These are phyloP conservation scores for Hesperophylax magnus DNA, from an alignment of 1,140 invertebrate species.

Conservation along the genomic window DNA sequence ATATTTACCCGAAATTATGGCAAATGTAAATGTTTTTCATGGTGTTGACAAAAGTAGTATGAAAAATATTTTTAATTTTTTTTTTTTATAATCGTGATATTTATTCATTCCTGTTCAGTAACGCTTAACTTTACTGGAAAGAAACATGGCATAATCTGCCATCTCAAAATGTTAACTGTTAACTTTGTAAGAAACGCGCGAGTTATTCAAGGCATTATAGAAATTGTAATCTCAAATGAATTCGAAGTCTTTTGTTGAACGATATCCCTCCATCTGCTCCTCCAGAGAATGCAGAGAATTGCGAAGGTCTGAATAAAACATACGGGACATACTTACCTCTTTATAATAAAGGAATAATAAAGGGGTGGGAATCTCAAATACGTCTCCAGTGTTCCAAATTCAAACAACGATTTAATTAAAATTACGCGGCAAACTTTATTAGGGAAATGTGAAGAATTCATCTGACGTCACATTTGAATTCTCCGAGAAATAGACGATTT, in stretches of 20 bases:
- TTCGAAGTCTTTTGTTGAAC: slow-evolving; percentile 31
- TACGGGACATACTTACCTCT: not conserved
- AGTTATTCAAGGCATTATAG: slow-evolving; percentile 34
- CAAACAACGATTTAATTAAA: slow-evolving; percentile 57
- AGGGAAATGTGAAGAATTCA: slow-evolving; percentile 34
- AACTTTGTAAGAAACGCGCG: not conserved
- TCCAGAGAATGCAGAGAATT: not conserved
- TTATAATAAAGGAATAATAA: not conserved
- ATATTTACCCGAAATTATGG: too few species aligned
- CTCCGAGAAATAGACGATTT: not conserved
- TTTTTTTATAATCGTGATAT: too few species aligned
- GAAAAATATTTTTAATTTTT: too few species aligned
- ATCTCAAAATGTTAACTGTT: too few species aligned
- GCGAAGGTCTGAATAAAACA: slow-evolving; percentile 35
- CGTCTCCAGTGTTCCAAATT: slow-evolving; percentile 53
- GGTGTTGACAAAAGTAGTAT: too few species aligned
- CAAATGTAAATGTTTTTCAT: too few species aligned
- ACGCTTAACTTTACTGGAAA: too few species aligned
- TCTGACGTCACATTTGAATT: not conserved
- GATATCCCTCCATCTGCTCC: not conserved
- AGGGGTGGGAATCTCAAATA: slow-evolving; percentile 40
- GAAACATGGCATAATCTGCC: too few species aligned
- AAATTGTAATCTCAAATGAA: slow-evolving; percentile 32
- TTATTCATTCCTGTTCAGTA: too few species aligned
- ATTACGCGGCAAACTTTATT: slow-evolving; percentile 50